Evolutionary conservation across 2,888 invertebrate species (phyloP), one percentile per base, ranked within the genome.

Genomic region (Hipparchia semele): DNA sequence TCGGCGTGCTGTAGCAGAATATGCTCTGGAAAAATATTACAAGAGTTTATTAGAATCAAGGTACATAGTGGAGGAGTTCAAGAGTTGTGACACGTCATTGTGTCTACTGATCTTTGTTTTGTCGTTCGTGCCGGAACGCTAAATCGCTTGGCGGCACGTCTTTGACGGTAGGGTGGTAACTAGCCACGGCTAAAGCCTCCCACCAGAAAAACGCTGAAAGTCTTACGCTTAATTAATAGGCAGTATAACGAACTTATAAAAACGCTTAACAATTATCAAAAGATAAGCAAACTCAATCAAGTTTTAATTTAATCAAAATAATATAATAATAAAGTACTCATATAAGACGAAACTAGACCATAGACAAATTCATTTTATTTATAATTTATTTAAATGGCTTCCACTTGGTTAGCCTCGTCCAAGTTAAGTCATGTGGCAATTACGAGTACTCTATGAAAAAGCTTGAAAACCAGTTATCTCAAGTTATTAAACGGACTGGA

Each of bases 1-100:
- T 90, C 0, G 95, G 95, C 5, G 92, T 93, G 74, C 94, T 94
- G 83, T 90, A 95, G 86, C 94, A 94, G 7, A 95, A 86, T 5
- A 94, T 23, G 77, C 92, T 90, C 92, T 94, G 87, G 10, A 88
- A 73, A 73, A 12, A 69, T 12, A 12, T 60, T 12, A 12, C 0
- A 12, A 1, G 12, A 39, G 12, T 45, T 33, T 39, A 45, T 12
- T 60, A 12, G 10, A 6, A 9, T 12, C 12, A 39, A 10, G 13
- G 56, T 6, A 56, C n/a, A 56, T 56, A 13, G 7, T 5, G 10
- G 23, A 23, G 23, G 23, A 23, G 23, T 23, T 23, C 23, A 23
- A 23, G 23, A 53, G 12, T 10, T 5, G 10, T 0, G 12, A 2
- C 10, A 12, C 5, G 12, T 10, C 53, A 12, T 4, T 5, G 5